Conservation (phyloP, 2,113 vertebrate species). For the Malurus elegans region DNA sequence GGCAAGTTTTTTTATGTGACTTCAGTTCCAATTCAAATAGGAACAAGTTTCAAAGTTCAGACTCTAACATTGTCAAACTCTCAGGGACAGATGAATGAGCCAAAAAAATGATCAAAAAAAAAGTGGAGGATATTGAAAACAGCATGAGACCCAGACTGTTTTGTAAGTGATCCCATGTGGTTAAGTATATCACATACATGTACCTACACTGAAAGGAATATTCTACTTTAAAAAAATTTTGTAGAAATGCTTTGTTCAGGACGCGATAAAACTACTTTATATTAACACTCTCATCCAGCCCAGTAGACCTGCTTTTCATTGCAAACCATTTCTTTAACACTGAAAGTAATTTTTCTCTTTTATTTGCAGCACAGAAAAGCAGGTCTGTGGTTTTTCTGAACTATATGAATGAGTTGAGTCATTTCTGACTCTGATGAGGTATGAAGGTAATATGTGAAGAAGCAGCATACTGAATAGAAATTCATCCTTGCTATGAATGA, state of each 20-base stretch:
- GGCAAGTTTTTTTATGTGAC: background rate
- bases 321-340: background rate
- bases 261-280: background rate
- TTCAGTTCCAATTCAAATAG: background rate
- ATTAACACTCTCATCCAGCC: background rate
- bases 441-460: constrained; percentile 28
- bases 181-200: background rate
- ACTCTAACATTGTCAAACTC: background rate
- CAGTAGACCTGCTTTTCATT: background rate
- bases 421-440: constrained; percentile 35
- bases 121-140: background rate
- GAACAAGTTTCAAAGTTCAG: background rate
- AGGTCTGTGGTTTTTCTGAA: background rate
- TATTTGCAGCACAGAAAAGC: background rate
- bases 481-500: background rate
- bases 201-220: background rate
- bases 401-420: constrained; percentile 23
- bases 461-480: constrained; percentile 21
- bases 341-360: constrained; percentile 17
- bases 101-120: constrained; percentile 10
- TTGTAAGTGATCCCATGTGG: background rate
- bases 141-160: background rate
- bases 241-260: background rate
- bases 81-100: background rate
- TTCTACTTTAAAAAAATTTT: background rate